Evolutionary conservation across 2,113 vertebrate species (phyloP).

Genomic region (Vanacampus margaritifer): DNA sequence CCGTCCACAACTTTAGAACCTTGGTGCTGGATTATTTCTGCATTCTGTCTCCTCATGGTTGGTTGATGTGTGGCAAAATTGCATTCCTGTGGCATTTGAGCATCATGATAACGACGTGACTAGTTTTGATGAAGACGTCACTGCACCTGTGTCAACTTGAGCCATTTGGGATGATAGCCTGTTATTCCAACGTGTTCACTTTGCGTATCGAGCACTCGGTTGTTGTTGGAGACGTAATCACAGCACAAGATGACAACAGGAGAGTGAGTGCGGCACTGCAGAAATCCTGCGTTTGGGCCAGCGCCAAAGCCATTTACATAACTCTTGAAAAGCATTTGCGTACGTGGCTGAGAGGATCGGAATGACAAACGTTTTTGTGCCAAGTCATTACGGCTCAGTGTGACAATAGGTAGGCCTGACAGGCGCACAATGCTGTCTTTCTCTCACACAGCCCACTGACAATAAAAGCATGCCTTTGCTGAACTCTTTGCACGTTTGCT

Average conservation of each 20-base stretch:
- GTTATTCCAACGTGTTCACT: conserved; percentile 23
- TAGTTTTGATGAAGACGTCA: conserved; percentile 29
- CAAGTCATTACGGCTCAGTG: conserved; percentile 44
- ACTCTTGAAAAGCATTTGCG: conserved; percentile 21
- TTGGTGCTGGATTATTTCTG: conserved; percentile 54
- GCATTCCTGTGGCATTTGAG: not conserved
- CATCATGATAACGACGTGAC: conserved; percentile 16
- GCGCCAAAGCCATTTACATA: conserved; percentile 25
- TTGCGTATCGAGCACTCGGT: conserved; percentile 22
- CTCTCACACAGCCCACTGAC: conserved; percentile 41
- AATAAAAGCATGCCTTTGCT: conserved; percentile 50
- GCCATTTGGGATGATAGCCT: conserved; percentile 4
- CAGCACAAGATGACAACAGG: conserved; percentile 6
- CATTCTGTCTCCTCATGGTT: conserved; percentile 26
- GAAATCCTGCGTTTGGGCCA: conserved; percentile 18
- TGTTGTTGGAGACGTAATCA: conserved; percentile 10
- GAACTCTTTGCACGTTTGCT: conserved; percentile 41
- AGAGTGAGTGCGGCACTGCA: not conserved
- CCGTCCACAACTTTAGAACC: conserved; percentile 50
- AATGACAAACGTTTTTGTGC: conserved; percentile 30
- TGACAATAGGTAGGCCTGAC: conserved; percentile 45
- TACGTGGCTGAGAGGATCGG: conserved; percentile 14
- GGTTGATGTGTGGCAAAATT: conserved; percentile 3
- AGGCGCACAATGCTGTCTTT: conserved; percentile 43
- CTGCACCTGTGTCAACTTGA: conserved; percentile 8